phyloP scores from a whole-genome alignment of 2,888 invertebrate species.

The Tuberolachnus salignus region DNA sequence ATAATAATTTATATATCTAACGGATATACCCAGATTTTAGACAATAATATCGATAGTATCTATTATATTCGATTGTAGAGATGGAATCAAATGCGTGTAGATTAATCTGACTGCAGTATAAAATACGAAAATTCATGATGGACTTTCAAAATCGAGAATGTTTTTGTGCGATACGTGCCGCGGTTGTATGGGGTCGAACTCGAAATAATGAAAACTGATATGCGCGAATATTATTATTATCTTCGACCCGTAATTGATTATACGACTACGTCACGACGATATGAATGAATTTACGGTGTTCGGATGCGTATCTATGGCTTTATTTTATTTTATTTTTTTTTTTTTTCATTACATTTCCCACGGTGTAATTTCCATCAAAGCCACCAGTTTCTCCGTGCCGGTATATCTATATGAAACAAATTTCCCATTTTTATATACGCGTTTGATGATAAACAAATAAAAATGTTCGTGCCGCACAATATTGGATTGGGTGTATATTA shows the following conservation, averaged over 20 bases:
- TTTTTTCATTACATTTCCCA: neutral
- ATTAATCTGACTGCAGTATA: no score
- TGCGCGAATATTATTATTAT: neutral
- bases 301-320: neutral
- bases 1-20: no score
- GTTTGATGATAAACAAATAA: neutral
- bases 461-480: no score
- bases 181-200: neutral
- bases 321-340: neutral
- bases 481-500: no score
- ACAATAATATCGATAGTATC: no score
- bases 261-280: neutral
- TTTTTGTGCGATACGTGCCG: neutral
- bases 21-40: no score
- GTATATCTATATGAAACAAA: neutral
- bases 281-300: conserved; percentile 21
- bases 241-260: neutral
- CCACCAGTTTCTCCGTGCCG: neutral
- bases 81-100: no score
- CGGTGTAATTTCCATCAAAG: neutral
- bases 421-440: neutral
- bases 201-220: neutral
- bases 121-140: neutral
- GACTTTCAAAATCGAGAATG: neutral
- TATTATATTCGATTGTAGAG: no score